phyloP scores from a whole-genome alignment of 2,797 vertebrate genomes.

The Hoplostethus mediterraneus region DNA sequence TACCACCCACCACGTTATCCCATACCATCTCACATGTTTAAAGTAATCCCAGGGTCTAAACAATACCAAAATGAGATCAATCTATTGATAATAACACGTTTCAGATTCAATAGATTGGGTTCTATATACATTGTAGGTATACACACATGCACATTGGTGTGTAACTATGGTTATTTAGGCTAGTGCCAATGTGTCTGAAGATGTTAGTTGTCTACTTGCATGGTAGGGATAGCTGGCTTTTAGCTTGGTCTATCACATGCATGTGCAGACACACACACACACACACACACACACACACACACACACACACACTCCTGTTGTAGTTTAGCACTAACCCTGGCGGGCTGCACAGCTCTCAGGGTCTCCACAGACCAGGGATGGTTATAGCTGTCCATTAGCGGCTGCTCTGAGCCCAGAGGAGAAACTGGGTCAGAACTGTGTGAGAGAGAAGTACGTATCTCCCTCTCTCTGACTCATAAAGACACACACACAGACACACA shows the following conservation, averaged over 20 bases:
- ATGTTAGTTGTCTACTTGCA: neutral
- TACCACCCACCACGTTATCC: neutral
- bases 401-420: slow-evolving; percentile 69
- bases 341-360: slow-evolving; percentile 52
- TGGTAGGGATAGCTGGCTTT: slow-evolving; percentile 8
- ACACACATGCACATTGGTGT: too few relatives aligned
- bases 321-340: slow-evolving; percentile 1
- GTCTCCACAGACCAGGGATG: slow-evolving; percentile 74
- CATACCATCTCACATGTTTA: neutral
- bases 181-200: neutral
- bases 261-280: neutral
- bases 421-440: slow-evolving; percentile 82
- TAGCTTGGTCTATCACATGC: slow-evolving; percentile 10
- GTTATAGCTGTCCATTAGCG: slow-evolving; percentile 82
- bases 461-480: slow-evolving; percentile 44
- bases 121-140: too few relatives aligned
- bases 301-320: slow-evolving; percentile 7
- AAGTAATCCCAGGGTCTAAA: neutral
- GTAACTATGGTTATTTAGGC: neutral
- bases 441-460: slow-evolving; percentile 48
- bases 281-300: slow-evolving; percentile 12
- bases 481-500: neutral
- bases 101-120: neutral
- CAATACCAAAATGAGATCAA: neutral
- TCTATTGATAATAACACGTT: neutral